A percentile compares a stretch with the other conserved stretches of the same genome.
Evolutionary conservation across 2,888 invertebrate species (phyloP).

Genomic region (Agrilus cyanescens): DNA sequence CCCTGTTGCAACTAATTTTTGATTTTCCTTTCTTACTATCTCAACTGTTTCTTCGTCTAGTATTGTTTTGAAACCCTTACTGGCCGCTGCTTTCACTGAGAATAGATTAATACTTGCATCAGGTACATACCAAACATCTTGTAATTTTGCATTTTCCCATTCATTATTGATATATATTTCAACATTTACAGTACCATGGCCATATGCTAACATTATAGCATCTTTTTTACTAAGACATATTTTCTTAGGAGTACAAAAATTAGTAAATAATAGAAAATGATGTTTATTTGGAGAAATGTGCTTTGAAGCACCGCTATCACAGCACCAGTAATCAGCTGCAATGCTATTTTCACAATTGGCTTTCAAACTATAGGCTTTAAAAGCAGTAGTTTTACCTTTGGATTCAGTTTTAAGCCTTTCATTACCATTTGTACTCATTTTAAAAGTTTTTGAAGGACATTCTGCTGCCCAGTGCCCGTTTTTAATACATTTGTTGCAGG

Average conservation of each 20-base stretch:
- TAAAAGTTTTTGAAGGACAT: constrained; percentile 1
- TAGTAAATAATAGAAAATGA: neutral
- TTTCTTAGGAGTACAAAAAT: neutral
- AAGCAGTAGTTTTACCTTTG: neutral
- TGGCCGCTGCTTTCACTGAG: too few relatives aligned
- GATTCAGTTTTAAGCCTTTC: neutral
- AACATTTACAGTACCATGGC: constrained; percentile 3
- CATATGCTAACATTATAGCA: constrained; percentile 1
- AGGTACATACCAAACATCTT: neutral
- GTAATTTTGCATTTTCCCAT: neutral
- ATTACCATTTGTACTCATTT: neutral
- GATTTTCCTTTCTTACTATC: too few relatives aligned
- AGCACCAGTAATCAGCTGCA: neutral
- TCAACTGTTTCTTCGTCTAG: too few relatives aligned
- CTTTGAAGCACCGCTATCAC: too few relatives aligned
- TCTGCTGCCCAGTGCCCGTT: neutral
- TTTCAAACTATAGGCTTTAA: neutral
- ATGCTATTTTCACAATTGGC: neutral
- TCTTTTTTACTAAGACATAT: constrained; percentile 2
- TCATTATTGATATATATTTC: neutral
- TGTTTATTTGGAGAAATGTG: neutral
- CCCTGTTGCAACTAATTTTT: too few relatives aligned
- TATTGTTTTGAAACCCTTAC: too few relatives aligned
- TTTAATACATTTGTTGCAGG: constrained; percentile 1
- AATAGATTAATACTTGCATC: neutral